Evolutionary conservation across 2,113 vertebrate genomes (phyloP).

Genomic region (Pagrus major): DNA sequence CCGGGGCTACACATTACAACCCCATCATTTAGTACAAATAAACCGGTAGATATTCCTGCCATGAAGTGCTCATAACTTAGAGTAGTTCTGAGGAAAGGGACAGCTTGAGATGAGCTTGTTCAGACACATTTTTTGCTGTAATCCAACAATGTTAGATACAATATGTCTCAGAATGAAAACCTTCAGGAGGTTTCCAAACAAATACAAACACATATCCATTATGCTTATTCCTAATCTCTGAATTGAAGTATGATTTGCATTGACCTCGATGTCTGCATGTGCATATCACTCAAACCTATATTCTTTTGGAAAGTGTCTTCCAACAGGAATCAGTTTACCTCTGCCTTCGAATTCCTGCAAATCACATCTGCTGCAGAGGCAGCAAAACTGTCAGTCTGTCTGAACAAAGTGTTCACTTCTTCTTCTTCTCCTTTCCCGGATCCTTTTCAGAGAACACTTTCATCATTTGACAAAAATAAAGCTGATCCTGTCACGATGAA

Average conservation of each 20-base stretch:
- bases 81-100: not conserved
- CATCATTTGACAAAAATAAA: conserved; percentile 52
- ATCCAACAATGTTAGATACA: not conserved
- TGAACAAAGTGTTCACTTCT: conserved; percentile 22
- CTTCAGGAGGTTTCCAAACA: not conserved
- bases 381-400: conserved; percentile 37
- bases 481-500: conserved; percentile 39
- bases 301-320: conserved; percentile 5
- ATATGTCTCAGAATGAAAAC: not conserved
- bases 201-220: conserved; percentile 11
- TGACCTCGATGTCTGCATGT: not conserved
- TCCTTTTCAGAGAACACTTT: conserved; percentile 41
- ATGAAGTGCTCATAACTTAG: not conserved
- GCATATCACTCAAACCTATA: not conserved
- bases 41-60: not conserved
- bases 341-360: not conserved
- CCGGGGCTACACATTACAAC: not conserved
- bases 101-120: not conserved
- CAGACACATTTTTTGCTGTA: not conserved
- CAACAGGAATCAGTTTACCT: conserved; percentile 10
- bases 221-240: not conserved
- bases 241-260: not conserved
- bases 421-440: conserved; percentile 7
- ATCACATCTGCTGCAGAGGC: conserved; percentile 19
- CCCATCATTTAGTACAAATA: not conserved